A percentile compares a stretch with the other conserved stretches of the same genome.
These are phyloP conservation scores for Sphaeridia pumilis DNA, from an alignment of 2,888 invertebrate species.

Conservation along the genomic window DNA sequence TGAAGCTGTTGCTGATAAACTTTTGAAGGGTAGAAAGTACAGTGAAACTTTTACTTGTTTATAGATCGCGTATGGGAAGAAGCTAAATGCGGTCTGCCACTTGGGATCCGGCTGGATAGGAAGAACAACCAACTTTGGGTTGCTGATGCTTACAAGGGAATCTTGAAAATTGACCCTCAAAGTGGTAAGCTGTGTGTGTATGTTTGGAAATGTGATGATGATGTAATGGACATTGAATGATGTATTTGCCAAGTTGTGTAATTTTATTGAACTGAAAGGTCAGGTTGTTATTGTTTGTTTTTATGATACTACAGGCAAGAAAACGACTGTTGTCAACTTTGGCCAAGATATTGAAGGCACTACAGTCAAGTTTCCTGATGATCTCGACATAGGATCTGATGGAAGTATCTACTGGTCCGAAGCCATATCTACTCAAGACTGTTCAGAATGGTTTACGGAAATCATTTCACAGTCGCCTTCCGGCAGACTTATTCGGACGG, in stretches of 20 bases:
- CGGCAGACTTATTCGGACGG: constrained; percentile 63
- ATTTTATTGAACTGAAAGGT: neutral
- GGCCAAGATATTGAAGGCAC: constrained; percentile 49
- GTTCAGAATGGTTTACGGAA: constrained; percentile 44
- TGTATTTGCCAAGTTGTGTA: neutral
- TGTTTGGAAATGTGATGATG: neutral
- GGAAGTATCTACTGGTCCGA: constrained; percentile 84
- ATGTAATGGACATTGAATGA: neutral
- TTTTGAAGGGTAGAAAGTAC: neutral
- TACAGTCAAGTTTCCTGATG: constrained; percentile 57
- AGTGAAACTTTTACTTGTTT: neutral
- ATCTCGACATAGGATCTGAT: constrained; percentile 59
- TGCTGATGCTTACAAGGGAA: constrained; percentile 75
- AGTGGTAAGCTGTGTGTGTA: constrained; percentile 45
- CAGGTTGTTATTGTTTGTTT: neutral
- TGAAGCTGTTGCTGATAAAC: neutral
- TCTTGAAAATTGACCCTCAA: constrained; percentile 68
- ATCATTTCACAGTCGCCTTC: constrained; percentile 11
- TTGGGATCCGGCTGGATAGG: constrained; percentile 67
- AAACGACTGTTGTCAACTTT: neutral
- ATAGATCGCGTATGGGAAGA: constrained; percentile 57
- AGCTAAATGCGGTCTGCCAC: constrained; percentile 73
- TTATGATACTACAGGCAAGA: neutral
- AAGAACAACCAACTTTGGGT: constrained; percentile 56
- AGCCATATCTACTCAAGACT: constrained; percentile 60